phyloP scores from a whole-genome alignment of 2,888 invertebrate genomes.

The Helleia helle region DNA sequence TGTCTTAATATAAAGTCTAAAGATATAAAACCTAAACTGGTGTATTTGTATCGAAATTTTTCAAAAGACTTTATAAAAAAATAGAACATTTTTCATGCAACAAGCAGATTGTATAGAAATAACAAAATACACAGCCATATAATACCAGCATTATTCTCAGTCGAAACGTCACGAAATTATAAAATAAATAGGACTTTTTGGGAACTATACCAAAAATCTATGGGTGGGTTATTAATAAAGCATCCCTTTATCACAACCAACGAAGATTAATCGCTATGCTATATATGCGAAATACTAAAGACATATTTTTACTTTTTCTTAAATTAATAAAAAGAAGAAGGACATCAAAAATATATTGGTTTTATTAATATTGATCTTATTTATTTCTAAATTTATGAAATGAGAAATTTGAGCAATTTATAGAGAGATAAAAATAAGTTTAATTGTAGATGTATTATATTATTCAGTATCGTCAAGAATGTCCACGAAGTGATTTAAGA shows the following conservation, averaged over 20 bases:
- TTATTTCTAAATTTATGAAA: too few species aligned
- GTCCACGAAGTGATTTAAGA: too few species aligned
- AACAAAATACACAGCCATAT: conserved; percentile 9
- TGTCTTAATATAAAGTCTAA: neutral
- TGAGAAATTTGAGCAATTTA: too few species aligned
- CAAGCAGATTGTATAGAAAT: conserved; percentile 5
- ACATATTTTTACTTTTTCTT: neutral
- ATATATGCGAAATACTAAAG: too few species aligned
- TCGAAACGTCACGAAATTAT: too few species aligned
- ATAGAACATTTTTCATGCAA: conserved; percentile 4
- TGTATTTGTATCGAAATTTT: neutral
- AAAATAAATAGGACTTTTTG: too few species aligned
- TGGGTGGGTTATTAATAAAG: neutral
- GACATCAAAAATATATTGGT: too few species aligned
- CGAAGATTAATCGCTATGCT: neutral
- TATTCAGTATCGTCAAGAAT: too few species aligned
- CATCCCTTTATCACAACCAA: neutral
- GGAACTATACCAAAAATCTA: neutral
- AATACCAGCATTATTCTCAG: neutral
- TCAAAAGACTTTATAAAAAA: conserved; percentile 7
- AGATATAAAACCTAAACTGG: neutral
- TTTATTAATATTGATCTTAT: too few species aligned
- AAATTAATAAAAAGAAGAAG: too few species aligned
- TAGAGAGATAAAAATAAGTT: neutral
- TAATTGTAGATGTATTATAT: too few species aligned